Conservation (phyloP, 2,888 invertebrate species). For the Ferrisia virgata region DNA sequence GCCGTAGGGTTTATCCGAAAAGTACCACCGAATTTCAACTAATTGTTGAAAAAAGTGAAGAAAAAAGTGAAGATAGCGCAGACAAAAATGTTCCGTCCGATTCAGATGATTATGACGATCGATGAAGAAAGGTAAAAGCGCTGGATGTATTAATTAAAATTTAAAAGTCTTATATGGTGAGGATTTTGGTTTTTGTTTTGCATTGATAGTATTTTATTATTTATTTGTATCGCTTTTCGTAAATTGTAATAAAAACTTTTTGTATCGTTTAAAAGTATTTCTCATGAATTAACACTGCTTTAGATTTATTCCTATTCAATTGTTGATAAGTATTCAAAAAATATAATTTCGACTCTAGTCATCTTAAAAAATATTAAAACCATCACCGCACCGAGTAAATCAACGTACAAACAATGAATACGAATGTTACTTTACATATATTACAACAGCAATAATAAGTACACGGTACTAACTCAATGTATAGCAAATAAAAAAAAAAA, state of each 20-base stretch:
- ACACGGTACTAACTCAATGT: not conserved
- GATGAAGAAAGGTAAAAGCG: not conserved
- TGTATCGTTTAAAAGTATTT: not conserved
- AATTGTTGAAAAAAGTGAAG: not conserved
- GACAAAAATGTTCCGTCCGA: not conserved
- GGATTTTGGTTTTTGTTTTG: no score
- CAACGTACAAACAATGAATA: not conserved
- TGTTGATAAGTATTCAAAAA: no score
- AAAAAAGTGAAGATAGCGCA: not conserved
- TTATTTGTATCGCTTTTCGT: no score
- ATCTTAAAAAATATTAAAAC: not conserved
- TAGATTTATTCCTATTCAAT: no score
- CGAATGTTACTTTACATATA: not conserved
- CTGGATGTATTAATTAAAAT: not conserved
- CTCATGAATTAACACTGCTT: no score
- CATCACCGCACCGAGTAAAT: not conserved
- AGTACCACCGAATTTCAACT: not conserved
- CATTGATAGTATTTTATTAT: no score
- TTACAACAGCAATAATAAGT: not conserved
- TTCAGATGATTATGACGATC: not conserved
- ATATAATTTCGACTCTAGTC: not conserved
- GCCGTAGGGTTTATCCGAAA: not conserved
- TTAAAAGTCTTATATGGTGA: no score
- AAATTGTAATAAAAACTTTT: no score
- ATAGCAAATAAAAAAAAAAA: not conserved